Evolutionary conservation across 2,888 invertebrate species (phyloP).

Genomic region (Drosophila affinis): DNA sequence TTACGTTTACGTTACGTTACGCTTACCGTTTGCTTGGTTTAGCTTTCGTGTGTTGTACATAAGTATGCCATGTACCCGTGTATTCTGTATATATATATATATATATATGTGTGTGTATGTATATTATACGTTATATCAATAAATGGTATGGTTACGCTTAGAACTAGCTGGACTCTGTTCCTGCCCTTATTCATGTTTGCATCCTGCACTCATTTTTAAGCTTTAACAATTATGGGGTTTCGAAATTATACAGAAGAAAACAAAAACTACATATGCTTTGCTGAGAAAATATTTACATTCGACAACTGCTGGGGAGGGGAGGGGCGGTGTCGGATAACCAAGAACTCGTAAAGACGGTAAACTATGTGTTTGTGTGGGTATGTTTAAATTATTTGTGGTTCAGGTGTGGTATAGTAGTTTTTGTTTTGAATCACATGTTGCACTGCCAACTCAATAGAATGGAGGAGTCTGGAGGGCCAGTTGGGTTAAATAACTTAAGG

Average conservation of each 20-base stretch:
- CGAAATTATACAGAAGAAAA: slow-evolving; percentile 52
- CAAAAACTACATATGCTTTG: slow-evolving; percentile 60
- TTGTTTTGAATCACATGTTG: slow-evolving; percentile 72
- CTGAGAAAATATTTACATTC: slow-evolving; percentile 70
- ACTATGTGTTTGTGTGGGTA: slow-evolving; percentile 25
- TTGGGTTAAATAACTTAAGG: slow-evolving; percentile 71
- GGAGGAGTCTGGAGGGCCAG: background rate
- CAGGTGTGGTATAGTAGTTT: slow-evolving; percentile 55
- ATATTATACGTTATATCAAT: slow-evolving; percentile 36
- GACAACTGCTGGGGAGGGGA: slow-evolving; percentile 46
- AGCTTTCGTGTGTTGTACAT: slow-evolving; percentile 42
- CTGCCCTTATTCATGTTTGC: slow-evolving; percentile 52
- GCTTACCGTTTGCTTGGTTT: slow-evolving; percentile 31
- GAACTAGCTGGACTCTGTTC: slow-evolving; percentile 56
- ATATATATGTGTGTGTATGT: slow-evolving; percentile 18
- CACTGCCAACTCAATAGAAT: slow-evolving; percentile 63
- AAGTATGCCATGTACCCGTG: slow-evolving; percentile 4
- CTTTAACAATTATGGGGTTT: slow-evolving; percentile 64
- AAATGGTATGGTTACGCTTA: slow-evolving; percentile 56
- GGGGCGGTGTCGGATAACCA: background rate
- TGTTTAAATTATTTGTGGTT: slow-evolving; percentile 26
- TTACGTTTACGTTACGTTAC: background rate
- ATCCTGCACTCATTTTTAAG: slow-evolving; percentile 48
- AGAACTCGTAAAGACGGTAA: slow-evolving; percentile 27
- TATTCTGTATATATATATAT: slow-evolving; percentile 39